Percentiles rank a stretch among this genome's conserved stretches.
phyloP scores from a whole-genome alignment of 2,797 vertebrate genomes.

The Cheirogaleus major region DNA sequence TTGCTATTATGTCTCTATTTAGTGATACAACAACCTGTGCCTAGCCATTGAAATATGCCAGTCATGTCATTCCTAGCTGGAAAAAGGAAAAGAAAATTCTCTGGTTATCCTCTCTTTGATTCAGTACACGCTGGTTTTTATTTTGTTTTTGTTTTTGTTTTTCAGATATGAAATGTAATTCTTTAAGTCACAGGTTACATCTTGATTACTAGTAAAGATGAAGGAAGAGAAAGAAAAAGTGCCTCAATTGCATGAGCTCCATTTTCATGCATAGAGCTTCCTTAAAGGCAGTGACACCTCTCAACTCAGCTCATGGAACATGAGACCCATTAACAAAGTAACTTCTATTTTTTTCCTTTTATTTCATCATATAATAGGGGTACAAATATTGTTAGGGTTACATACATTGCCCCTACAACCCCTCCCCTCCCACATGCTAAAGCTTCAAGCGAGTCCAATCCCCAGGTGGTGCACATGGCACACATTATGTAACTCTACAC shows the following conservation, averaged over 20 bases:
- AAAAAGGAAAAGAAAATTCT: constrained; percentile 34
- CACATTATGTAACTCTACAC: no score
- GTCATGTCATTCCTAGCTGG: constrained; percentile 27
- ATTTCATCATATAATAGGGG: no score
- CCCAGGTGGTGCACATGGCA: no score
- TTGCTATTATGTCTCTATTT: constrained; percentile 88
- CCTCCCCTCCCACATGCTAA: no score
- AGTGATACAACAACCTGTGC: constrained; percentile 86
- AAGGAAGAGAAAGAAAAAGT: background rate
- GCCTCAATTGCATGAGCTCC: background rate
- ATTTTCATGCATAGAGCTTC: background rate
- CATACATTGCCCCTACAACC: no score
- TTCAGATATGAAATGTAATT: background rate
- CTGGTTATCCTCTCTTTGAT: background rate
- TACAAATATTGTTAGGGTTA: no score
- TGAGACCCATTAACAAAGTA: background rate
- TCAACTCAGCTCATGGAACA: background rate
- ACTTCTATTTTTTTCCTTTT: background rate
- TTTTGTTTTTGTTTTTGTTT: background rate
- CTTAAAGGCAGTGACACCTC: background rate
- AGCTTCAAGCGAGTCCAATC: no score
- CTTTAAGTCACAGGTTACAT: background rate
- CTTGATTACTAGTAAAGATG: constrained; percentile 11
- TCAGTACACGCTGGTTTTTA: background rate
- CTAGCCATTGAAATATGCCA: constrained; percentile 67